Base-by-base conservation (phyloP, 2,888 invertebrate species). In the Agriopis marginaria region DNA sequence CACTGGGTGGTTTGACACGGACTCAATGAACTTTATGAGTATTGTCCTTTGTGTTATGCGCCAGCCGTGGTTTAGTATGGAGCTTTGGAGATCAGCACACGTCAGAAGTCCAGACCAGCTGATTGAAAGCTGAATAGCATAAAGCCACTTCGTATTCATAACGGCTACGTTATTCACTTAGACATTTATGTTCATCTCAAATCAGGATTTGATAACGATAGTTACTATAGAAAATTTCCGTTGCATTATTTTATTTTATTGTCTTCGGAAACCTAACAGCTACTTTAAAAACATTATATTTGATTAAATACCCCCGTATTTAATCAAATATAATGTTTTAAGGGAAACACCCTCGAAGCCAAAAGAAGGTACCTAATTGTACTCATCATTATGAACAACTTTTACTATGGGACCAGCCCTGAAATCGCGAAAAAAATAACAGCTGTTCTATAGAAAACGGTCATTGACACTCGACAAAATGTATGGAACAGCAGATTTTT, bases 21-120 rank as follows among this genome's bases (percentile, higher is more conserved):
- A 79, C 82, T 85, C 85, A 85, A 84, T 89, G 85, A 88, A 84
- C 80, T 83, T 86, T 83, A 81, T 83, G 83, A 84, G 84, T 32
- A 32, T 86, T 84, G 81, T 73, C 82, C 80, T 82, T 87, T 88
- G 85, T 85, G 83, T 87, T 85, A 82, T 83, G 79, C 63, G 67
- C 64, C 39, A 70, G 64, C 45, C 75, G 74, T 75, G 51, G 55
- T 67, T 71, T 66, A 54, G 63, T 66, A 60, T 63, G 59, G 42
- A 53, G 60, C 63, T 45, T 68, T 72, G 39, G 53, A 64, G 50
- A 65, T 47, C 68, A 54, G 62, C 67, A 72, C 67, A 66, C 63
- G 67, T 68, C 74, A 49, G 56, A 68, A 64, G n/a, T 51, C 17
- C 51, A 53, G 70, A 64, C 67, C 69, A 61, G 66, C 68, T 68